Base-by-base conservation (phyloP, 2,888 invertebrate genomes). In the Habroteleia sp. region DNA sequence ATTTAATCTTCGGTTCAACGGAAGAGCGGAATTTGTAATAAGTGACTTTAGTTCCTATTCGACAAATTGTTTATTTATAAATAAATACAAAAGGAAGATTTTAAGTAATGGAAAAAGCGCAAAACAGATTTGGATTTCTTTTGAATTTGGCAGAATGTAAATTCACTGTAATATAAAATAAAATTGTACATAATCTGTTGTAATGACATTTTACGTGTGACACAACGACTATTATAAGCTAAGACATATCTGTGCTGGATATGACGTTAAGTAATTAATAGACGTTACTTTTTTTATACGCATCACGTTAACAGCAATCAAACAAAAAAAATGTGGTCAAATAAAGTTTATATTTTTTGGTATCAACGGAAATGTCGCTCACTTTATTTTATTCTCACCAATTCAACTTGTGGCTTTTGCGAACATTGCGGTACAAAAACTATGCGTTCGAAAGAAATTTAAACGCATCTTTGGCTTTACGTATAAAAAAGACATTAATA, bases 231-330 rank as follows among this genome's bases (percentile, higher is more conserved):
- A 77, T 77, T 79, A 80, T 80, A 80, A 77, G 79, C 76, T 81
- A 81, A 83, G n/a, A 85, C 81, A 84, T 81, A 85, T 86, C 84
- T 82, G 17, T 42, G 80, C 76, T 78, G 78, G 80, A 69, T 77
- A 78, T 68, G 77, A 2, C 7, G 75, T 84, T 79, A 82, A 8
- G 37, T 13, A 33, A 81, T 82, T 77, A 77, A 80, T 81, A 84
- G 80, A 83, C 78, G 82, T 85, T 80, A 82, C 83, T 84, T 84
- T 85, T 83, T 85, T 83, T 86, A 84, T 86, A 83, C 80, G 81
- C 78, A 81, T 76, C 52, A 78, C 76, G 41, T 7, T 29, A 37
- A 27, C 25, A 52, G 14, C 25, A 42, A 42, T 42, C 42, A 42
- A 42, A 6, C 13, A n/a, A 13, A 33, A 25, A 11, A 2, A 42